These are phyloP conservation scores for Rhynchomys soricoides DNA, from an alignment of 2,113 vertebrate genomes.

Conservation along the genomic window DNA sequence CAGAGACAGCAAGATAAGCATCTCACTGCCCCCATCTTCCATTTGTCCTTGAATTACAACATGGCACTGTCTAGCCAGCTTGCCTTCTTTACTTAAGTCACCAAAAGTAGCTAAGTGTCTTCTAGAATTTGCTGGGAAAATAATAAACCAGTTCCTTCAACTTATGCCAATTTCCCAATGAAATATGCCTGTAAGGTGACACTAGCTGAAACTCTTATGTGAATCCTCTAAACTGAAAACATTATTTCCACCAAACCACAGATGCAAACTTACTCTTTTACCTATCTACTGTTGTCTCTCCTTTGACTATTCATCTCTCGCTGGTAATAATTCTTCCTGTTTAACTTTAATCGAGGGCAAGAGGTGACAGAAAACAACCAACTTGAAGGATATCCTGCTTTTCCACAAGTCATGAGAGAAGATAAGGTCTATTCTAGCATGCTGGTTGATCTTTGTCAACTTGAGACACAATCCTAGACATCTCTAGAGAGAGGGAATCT, in stretches of 20 bases:
- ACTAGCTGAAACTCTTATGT: background rate
- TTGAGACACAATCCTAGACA: background rate
- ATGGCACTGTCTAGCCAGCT: background rate
- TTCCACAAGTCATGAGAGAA: background rate
- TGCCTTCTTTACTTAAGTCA: background rate
- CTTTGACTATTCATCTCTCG: background rate
- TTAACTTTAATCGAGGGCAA: background rate
- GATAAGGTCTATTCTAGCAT: background rate
- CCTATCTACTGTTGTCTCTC: background rate
- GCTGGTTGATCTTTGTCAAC: background rate
- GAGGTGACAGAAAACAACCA: background rate
- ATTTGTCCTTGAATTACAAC: background rate
- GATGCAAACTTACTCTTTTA: background rate
- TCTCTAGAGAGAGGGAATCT: background rate
- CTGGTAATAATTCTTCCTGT: background rate
- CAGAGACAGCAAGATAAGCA: background rate
- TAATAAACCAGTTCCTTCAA: background rate
- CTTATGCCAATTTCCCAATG: background rate
- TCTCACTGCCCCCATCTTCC: background rate
- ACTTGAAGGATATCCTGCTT: background rate
- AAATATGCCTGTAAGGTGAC: background rate
- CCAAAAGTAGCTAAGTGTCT: background rate
- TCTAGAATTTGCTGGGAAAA: background rate
- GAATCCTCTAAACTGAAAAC: background rate
- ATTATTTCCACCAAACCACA: background rate